Evolutionary conservation across 2,113 vertebrate genomes (phyloP), one percentile per base, ranked within the genome.

Genomic region (Vulpes vulpes): DNA sequence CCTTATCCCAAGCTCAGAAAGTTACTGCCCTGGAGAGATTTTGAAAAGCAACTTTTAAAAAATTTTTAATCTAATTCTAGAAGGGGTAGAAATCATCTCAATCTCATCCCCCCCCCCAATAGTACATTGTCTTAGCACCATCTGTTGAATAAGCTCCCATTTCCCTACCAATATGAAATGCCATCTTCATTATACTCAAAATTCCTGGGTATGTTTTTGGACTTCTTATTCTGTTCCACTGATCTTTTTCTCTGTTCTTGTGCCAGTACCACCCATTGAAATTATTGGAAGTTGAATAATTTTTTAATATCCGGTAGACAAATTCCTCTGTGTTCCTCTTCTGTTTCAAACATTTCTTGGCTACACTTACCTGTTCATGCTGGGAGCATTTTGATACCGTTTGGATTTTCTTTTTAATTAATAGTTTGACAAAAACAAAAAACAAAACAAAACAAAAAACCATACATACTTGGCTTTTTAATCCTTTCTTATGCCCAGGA

Each of bases 281-380:
- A 83, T 91, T 43, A 93, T 82, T 85, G 60, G 49, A 91, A 53
- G 89, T 85, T 78, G 94, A 93, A 95, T 97, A 94, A 98, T 93
- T 91, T 93, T 96, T 96, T 93, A 94, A 96, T 97, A 97, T 97
- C 95, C 85, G 78, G 91, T 71, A 67, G 84, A 95, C 97, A 96
- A 51, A 51, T 73, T 62, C 74, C n/a, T 32, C 20, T 97, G 93
- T 94, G 94, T 98, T 79, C 15, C n/a, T 53, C 55, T 94, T 95
- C 87, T 87, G 57, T 88, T 83, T 90, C 83, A 74, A 57, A 74
- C 38, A 64, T 91, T 96, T 81, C 85, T 97, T 97, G 94, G 95
- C 95, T 49, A 14, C 20, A 32, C 64, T 96, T 91, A 87, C 80
- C 84, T 97, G 64, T 89, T 87, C 62, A 81, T 94, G 85, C 91